Conservation (phyloP, 2,113 vertebrate genomes). For the Gracilinanus agilis region DNA sequence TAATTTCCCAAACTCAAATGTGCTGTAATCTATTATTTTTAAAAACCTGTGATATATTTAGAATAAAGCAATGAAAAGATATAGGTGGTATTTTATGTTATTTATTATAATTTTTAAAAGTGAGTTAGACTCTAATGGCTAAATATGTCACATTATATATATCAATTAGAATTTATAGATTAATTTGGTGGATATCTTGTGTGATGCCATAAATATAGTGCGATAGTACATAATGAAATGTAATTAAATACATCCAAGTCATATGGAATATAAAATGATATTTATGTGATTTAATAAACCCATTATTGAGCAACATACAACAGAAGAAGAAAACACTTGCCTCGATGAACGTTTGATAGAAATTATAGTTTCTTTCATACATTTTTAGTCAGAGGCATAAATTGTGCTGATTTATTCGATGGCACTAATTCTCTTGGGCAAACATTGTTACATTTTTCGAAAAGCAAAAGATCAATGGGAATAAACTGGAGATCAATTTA, state of each 20-base stretch:
- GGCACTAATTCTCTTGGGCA: conserved; percentile 80
- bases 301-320: conserved; percentile 80
- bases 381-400: conserved; percentile 82
- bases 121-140: conserved; percentile 57
- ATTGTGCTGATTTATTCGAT: conserved; percentile 77
- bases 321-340: conserved; percentile 80
- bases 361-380: conserved; percentile 77
- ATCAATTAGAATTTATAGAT: conserved; percentile 82
- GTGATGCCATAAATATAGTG: conserved; percentile 68
- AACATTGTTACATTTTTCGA: conserved; percentile 77
- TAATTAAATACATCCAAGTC: conserved; percentile 70
- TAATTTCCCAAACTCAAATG: conserved; percentile 69
- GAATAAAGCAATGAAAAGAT: conserved; percentile 57
- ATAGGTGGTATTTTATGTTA: conserved; percentile 46
- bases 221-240: conserved; percentile 70
- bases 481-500: conserved; percentile 85
- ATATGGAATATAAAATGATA: conserved; percentile 82
- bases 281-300: conserved; percentile 86
- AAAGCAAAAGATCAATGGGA: conserved; percentile 81
- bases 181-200: conserved; percentile 77
- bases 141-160: conserved; percentile 72
- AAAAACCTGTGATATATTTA: conserved; percentile 59
- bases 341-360: conserved; percentile 75
- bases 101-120: conserved; percentile 62
- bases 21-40: conserved; percentile 53